Evolutionary conservation across 2,888 invertebrate species (phyloP).

Genomic region (Drosophila cognata): DNA sequence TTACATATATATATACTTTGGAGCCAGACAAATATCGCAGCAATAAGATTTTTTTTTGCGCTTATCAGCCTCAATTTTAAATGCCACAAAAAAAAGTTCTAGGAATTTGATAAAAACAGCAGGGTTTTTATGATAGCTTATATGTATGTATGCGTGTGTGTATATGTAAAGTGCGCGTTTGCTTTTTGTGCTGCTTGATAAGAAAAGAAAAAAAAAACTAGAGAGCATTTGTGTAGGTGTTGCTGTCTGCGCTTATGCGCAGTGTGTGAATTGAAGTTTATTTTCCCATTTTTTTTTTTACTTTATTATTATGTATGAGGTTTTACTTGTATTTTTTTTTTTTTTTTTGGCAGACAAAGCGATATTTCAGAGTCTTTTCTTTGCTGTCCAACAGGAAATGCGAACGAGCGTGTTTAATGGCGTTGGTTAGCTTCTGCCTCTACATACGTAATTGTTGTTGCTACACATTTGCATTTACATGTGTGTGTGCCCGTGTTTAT

Average conservation of each 20-base stretch:
- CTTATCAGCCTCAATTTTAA: conserved; percentile 64
- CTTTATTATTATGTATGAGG: conserved; percentile 62
- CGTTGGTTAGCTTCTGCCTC: conserved; percentile 52
- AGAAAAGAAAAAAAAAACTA: conserved; percentile 12
- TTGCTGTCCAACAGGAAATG: conserved; percentile 72
- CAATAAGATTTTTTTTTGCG: conserved; percentile 16
- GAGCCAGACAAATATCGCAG: conserved; percentile 34
- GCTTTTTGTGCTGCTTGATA: conserved; percentile 40
- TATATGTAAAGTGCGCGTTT: conserved; percentile 14
- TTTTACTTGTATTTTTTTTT: conserved; percentile 25
- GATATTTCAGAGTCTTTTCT: conserved; percentile 54
- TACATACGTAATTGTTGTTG: conserved; percentile 48
- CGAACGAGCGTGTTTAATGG: conserved; percentile 75
- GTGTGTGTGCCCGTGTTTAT: conserved; percentile 22
- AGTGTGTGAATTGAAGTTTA: conserved; percentile 62
- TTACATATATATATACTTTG: background rate
- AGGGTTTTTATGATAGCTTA: conserved; percentile 47
- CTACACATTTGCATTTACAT: conserved; percentile 26
- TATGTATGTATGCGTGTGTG: conserved; percentile 3
- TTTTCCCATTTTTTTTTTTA: conserved; percentile 20
- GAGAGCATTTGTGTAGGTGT: conserved; percentile 42
- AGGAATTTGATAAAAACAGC: conserved; percentile 67
- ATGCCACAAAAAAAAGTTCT: conserved; percentile 45
- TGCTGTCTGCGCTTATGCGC: conserved; percentile 34
- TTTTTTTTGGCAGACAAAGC: conserved; percentile 74